Conservation (phyloP, 2,888 invertebrate genomes). For the Rhingia campestris region DNA sequence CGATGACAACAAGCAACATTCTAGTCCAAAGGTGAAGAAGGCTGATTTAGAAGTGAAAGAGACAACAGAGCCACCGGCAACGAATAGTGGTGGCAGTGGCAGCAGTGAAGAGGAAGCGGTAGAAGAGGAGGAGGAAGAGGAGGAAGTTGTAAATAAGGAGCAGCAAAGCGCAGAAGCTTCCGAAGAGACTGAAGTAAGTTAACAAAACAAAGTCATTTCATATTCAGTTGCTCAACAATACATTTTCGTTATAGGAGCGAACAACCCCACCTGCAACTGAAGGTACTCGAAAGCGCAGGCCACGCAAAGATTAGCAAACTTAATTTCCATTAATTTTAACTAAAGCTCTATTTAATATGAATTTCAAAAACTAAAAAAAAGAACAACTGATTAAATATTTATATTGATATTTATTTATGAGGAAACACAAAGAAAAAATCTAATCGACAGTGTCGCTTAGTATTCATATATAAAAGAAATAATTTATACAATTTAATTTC, state of each 20-base stretch:
- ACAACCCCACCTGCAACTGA: constrained; percentile 61
- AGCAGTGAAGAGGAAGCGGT: constrained; percentile 74
- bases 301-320: constrained; percentile 79
- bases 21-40: constrained; percentile 81
- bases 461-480: constrained; percentile 41
- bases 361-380: constrained; percentile 45
- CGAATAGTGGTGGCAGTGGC: constrained; percentile 75
- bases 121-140: constrained; percentile 75
- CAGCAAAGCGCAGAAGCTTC: constrained; percentile 66
- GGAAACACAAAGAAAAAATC: constrained; percentile 36
- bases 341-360: constrained; percentile 69
- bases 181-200: constrained; percentile 78
- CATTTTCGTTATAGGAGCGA: constrained; percentile 40
- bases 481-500: constrained; percentile 64
- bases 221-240: neutral
- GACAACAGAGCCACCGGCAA: constrained; percentile 59
- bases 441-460: constrained; percentile 63
- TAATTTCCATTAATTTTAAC: constrained; percentile 63
- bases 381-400: constrained; percentile 63
- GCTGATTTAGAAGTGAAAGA: constrained; percentile 82
- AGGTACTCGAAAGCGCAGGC: constrained; percentile 79
- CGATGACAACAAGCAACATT: constrained; percentile 75
- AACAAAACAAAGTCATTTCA: neutral
- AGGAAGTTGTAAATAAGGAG: constrained; percentile 75
- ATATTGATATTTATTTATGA: constrained; percentile 62